Base-by-base conservation (phyloP, 2,797 vertebrate species). In the Malacoctenus gilli region DNA sequence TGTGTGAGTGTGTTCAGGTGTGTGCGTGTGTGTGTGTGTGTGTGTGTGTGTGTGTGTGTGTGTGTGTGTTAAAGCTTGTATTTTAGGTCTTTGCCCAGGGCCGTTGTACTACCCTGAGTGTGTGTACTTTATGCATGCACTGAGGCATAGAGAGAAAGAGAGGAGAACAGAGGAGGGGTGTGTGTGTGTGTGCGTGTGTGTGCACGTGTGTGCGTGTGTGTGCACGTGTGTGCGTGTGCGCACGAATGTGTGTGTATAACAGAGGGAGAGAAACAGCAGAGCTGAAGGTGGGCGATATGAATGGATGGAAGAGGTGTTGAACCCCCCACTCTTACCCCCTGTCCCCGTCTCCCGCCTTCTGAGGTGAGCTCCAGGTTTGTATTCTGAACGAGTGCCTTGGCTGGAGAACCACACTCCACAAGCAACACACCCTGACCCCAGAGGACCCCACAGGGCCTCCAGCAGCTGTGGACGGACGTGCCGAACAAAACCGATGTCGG, bases 31-130 rank as follows among this genome's bases (percentile, higher is more conserved):
- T 25, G 37, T n/a, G 30, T 20, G 35, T 41, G 19, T 50, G 37
- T 14, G 25, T 19, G 49, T 41, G 30, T 41, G 18, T 74, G 42
- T 31, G 43, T 42, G 42, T 47, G 47, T 52, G 30, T 69, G 58
- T 53, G 71, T 49, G 54, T 54, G 53, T 71, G 71, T 54, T 66
- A 71, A 53, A 79, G 68, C 67, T 70, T 77, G 74, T 85, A 87
- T 86, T 79, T 85, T 82, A 82, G 73, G 77, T 78, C 57, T 84
- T 77, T 38, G 72, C 84, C 73, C 75, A 74, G 75, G 79, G 85
- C 83, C 43, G 47, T 84, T 82, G 78, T 75, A 80, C 72, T 71
- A 78, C 76, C 81, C 57, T 20, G 58, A 73, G 65, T 74, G 66
- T 76, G 74, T 78, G 68, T 72, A 75, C 69, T 82, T 68, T 74